Base-by-base conservation (phyloP, 2,113 vertebrate species). In the Lepisosteus oculatus region DNA sequence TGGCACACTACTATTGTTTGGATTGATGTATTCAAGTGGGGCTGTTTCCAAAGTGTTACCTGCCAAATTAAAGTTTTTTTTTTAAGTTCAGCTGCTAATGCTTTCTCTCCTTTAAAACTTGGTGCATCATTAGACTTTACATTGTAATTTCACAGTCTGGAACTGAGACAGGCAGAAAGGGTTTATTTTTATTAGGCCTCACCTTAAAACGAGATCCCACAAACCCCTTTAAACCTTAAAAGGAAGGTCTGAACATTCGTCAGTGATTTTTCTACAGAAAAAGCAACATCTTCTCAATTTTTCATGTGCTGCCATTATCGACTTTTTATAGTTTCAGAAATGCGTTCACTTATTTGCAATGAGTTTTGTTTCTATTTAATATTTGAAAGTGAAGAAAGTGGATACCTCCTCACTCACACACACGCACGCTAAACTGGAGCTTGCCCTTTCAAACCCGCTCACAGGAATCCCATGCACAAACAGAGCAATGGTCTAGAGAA, bases 331-430 rank as follows among this genome's bases (percentile, higher is more conserved):
- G 85, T 87, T 88, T 83, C 86, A 85, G 88, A 88, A 92, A 92
- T 87, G 88, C 88, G 88, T 91, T 81, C 80, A 90, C 83, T 86
- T 86, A 78, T 78, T 68, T 74, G 78, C 59, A 56, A 75, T 73
- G 76, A 82, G 74, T 72, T 78, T 79, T 12, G 56, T 78, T 59
- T 63, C 43, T 73, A 71, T 76, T 78, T 65, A 70, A 72, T 44
- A 84, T 86, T 79, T 81, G 81, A 89, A 85, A 91, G 90, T 85
- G 85, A 91, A 92, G 90, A 92, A 91, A 90, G 92, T 90, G 82
- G 89, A 89, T 74, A 89, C 89, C 89, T 86, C 88, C 88, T 92
- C 92, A 94, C 82, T 90, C 93, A 90, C 87, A 89, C 93, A 91
- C 91, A 93, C 86, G 90, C 90, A 92, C 88, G 90, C 91, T 83